Conservation (phyloP, 2,113 vertebrate species). For the Pomatorhinus ruficollis region DNA sequence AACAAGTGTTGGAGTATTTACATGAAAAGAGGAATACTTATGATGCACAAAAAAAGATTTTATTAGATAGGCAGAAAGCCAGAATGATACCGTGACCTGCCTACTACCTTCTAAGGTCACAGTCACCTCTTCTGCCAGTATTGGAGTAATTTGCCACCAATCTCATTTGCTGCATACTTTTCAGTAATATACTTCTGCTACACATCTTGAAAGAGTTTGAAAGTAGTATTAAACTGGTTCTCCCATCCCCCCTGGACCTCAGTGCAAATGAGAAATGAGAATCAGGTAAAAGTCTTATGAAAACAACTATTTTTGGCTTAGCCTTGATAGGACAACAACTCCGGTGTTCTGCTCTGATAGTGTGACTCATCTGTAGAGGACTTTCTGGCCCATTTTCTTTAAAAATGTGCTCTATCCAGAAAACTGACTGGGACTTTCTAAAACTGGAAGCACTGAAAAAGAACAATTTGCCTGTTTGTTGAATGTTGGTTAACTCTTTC, state of each 20-base stretch:
- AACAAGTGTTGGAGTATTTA: background rate
- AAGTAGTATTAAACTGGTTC: background rate
- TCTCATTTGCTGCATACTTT: background rate
- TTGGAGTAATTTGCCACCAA: background rate
- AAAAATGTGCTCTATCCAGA: constrained; percentile 6
- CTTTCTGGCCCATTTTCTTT: constrained; percentile 46
- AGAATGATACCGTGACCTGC: background rate
- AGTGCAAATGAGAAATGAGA: background rate
- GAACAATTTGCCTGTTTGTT: background rate
- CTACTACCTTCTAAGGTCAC: background rate
- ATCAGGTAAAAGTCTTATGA: constrained; percentile 40
- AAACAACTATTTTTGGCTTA: constrained; percentile 56
- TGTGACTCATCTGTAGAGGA: constrained; percentile 38
- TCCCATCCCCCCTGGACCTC: background rate
- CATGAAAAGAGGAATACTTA: background rate
- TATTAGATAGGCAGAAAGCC: background rate
- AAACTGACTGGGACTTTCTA: background rate
- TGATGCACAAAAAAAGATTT: background rate
- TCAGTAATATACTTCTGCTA: background rate
- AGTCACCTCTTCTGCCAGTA: background rate
- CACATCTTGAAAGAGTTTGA: background rate
- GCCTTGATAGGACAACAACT: background rate
- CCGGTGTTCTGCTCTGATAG: background rate
- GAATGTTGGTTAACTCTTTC: background rate
- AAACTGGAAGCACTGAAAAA: background rate